Percentiles rank a stretch among this genome's conserved stretches.
Conservation (phyloP, 1,140 invertebrate genomes). For the Neodiprion lecontei region DNA sequence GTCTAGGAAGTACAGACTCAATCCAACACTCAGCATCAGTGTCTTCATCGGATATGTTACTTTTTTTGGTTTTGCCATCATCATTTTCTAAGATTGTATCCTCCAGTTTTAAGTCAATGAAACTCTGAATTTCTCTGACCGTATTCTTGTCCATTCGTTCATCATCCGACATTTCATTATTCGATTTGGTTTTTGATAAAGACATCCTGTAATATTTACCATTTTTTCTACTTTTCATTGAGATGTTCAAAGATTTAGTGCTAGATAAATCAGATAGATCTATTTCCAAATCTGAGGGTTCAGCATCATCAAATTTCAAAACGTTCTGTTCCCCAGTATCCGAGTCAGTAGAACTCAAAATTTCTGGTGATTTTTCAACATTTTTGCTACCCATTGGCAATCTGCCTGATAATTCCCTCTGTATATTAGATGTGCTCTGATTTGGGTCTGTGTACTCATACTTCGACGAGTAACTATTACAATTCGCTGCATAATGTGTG, state of each 20-base stretch:
- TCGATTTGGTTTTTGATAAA: neutral
- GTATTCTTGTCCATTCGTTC: neutral
- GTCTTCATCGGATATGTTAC: neutral
- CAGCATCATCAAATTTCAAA: neutral
- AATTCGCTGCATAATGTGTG: neutral
- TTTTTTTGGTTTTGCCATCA: neutral
- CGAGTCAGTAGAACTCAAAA: neutral
- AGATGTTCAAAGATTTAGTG: neutral
- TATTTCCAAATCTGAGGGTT: constrained; percentile 5
- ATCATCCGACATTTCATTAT: neutral
- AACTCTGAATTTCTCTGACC: neutral
- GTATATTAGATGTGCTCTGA: neutral
- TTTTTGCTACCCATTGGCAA: neutral
- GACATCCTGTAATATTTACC: neutral
- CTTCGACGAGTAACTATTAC: neutral
- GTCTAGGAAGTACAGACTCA: neutral
- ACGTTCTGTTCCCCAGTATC: neutral
- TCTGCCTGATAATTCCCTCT: neutral
- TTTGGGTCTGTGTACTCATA: neutral
- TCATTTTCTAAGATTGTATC: neutral
- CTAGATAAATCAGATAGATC: constrained; percentile 1
- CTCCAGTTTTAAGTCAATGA: neutral
- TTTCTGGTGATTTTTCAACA: neutral
- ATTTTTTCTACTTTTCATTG: neutral
- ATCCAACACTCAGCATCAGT: neutral